These are phyloP conservation scores for Pelvicachromis taeniatus DNA, from an alignment of 2,113 vertebrate genomes.

Conservation along the genomic window DNA sequence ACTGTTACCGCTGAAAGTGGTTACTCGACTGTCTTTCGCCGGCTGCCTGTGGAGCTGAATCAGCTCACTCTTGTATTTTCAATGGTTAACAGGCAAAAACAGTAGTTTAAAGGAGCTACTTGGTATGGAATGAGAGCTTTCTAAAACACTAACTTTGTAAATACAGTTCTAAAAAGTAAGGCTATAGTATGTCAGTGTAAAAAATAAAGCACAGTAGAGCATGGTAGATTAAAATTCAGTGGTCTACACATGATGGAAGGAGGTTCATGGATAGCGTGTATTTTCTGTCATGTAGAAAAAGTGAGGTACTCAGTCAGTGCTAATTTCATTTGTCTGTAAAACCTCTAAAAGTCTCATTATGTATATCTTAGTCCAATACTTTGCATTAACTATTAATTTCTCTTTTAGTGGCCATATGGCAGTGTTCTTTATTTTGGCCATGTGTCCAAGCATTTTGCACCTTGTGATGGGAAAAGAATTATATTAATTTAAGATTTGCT, in stretches of 20 bases:
- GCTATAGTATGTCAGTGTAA: neutral
- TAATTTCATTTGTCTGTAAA: neutral
- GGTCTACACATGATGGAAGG: neutral
- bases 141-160: neutral
- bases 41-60: conserved; percentile 31
- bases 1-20: conserved; percentile 37
- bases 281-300: neutral
- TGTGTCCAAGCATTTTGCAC: neutral
- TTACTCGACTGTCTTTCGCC: conserved; percentile 44
- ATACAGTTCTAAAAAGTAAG: neutral
- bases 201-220: neutral
- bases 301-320: neutral
- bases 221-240: neutral
- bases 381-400: neutral
- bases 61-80: neutral
- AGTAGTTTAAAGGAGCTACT: neutral
- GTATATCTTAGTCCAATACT: neutral
- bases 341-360: neutral
- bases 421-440: neutral
- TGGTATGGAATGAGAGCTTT: neutral
- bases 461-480: neutral
- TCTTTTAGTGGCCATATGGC: neutral
- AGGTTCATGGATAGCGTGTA: neutral
- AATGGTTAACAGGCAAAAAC: conserved; percentile 7
- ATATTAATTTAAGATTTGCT: neutral